These are phyloP conservation scores for Formica selysi DNA, from an alignment of 1,140 invertebrate genomes.

Conservation along the genomic window DNA sequence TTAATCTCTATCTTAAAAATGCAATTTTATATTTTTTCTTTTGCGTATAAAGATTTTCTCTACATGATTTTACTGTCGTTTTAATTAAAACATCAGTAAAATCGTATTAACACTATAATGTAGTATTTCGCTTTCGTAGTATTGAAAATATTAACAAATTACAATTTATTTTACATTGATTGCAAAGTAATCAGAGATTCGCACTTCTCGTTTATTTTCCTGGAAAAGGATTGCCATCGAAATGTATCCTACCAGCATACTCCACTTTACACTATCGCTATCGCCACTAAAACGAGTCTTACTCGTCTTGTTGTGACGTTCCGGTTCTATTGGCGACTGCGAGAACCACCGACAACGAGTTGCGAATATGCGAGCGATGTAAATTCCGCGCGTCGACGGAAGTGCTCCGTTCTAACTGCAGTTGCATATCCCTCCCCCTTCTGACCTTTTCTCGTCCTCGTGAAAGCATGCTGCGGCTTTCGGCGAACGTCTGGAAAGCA, in stretches of 20 bases:
- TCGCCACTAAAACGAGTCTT: constrained; percentile 2
- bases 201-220: neutral
- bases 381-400: constrained; percentile 66
- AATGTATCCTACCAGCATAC: neutral
- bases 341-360: constrained; percentile 4
- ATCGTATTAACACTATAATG: too few species aligned
- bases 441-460: constrained; percentile 23
- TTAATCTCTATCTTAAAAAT: neutral
- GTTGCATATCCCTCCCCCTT: constrained; percentile 44
- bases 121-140: neutral
- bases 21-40: neutral
- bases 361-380: constrained; percentile 64
- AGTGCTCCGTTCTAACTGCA: constrained; percentile 65
- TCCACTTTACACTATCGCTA: constrained; percentile 4
- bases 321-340: neutral
- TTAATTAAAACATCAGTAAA: neutral
- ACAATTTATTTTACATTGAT: constrained; percentile 12
- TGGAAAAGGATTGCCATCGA: neutral
- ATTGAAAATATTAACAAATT: constrained; percentile 1
- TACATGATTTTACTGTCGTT: neutral
- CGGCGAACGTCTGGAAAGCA: constrained; percentile 63
- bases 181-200: neutral
- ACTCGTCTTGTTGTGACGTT: neutral
- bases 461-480: constrained; percentile 68
- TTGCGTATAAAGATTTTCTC: neutral